Conservation (phyloP, 2,113 vertebrate genomes). For the Rafetus swinhoei region DNA sequence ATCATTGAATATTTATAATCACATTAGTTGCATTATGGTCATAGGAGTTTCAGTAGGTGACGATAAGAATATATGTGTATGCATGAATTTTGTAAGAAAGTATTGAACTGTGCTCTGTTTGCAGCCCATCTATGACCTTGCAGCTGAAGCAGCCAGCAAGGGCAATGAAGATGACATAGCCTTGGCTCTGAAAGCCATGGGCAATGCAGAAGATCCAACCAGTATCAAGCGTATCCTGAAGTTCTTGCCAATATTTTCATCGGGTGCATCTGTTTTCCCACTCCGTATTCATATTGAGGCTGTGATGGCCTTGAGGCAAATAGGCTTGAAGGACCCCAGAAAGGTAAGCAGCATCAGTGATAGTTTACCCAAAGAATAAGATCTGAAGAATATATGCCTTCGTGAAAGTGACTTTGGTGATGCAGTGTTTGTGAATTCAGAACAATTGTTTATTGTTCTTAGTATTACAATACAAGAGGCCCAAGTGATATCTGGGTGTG, state of each 20-base stretch:
- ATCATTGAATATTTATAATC: accelerated
- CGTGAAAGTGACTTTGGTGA: background rate
- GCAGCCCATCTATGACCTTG: constrained; percentile 86
- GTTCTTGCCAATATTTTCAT: constrained; percentile 80
- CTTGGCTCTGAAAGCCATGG: constrained; percentile 84
- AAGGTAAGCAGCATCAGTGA: constrained; percentile 71
- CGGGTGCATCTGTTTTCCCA: constrained; percentile 72
- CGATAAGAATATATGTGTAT: background rate
- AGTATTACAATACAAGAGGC: background rate
- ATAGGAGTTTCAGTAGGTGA: background rate
- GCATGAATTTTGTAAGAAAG: background rate
- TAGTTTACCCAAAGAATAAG: background rate
- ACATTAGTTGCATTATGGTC: background rate
- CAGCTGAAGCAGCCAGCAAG: constrained; percentile 73
- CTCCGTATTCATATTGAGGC: constrained; percentile 78
- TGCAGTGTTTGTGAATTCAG: accelerated
- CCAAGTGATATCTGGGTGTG: background rate
- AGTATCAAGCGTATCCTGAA: constrained; percentile 86
- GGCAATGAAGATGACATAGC: constrained; percentile 79
- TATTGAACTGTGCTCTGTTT: constrained; percentile 12
- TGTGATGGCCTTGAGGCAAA: constrained; percentile 84
- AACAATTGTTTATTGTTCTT: background rate
- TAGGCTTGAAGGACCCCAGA: constrained; percentile 80
- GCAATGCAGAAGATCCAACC: constrained; percentile 84
- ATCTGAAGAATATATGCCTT: background rate